Percentiles rank a stretch among this genome's conserved stretches.
These are phyloP conservation scores for Opisthograptis luteolata DNA, from an alignment of 2,888 invertebrate species.

Conservation along the genomic window DNA sequence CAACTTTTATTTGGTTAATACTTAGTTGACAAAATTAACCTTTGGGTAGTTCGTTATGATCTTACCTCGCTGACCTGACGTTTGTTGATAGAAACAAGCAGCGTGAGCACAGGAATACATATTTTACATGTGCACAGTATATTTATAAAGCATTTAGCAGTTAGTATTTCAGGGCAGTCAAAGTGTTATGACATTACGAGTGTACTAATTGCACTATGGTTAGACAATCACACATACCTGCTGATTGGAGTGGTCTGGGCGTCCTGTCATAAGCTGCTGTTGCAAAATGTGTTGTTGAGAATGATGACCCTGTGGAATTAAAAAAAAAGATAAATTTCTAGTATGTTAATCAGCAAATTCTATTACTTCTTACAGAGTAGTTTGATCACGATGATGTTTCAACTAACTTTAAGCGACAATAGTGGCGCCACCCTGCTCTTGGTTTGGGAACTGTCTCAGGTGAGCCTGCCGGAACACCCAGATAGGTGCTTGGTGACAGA, in stretches of 20 bases:
- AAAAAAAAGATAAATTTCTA: not conserved
- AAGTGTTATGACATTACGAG: not conserved
- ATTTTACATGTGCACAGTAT: conserved; percentile 49
- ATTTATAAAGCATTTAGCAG: conserved; percentile 20
- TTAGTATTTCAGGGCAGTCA: conserved; percentile 4
- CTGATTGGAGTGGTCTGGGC: conserved; percentile 74
- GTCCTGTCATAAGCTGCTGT: conserved; percentile 74
- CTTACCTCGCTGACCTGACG: conserved; percentile 78
- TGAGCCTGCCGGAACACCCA: too few species aligned
- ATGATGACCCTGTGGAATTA: conserved; percentile 67
- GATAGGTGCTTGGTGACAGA: too few species aligned
- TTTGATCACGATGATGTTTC: too few species aligned
- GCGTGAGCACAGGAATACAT: conserved; percentile 63
- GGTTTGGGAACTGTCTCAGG: too few species aligned
- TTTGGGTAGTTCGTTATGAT: conserved; percentile 16
- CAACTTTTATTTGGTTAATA: too few species aligned
- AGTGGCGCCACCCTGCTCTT: too few species aligned
- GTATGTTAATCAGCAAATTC: not conserved
- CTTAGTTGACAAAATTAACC: too few species aligned
- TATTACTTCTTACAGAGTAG: not conserved
- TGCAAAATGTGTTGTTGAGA: conserved; percentile 82
- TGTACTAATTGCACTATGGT: not conserved
- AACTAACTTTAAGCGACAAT: too few species aligned
- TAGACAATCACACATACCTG: conserved; percentile 56
- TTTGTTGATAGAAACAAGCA: conserved; percentile 59